Evolutionary conservation across 2,113 vertebrate species (phyloP), one percentile per base, ranked within the genome.

Genomic region (Andinoacara biseriatus): DNA sequence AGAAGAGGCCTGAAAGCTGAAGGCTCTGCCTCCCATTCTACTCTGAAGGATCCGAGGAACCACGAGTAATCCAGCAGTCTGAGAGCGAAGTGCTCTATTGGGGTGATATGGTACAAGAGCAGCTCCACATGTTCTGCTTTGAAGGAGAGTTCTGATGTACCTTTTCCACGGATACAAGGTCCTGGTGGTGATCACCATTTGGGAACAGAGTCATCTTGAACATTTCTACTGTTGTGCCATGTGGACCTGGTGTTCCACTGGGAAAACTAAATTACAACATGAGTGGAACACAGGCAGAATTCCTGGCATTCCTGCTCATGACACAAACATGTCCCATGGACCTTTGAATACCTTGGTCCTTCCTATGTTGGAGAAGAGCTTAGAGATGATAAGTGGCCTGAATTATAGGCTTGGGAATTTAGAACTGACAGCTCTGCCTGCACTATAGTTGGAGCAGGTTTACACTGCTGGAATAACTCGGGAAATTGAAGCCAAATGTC

Each of bases 241-340:
- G 26, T 22, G 58, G 74, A 78, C 20, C 7, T 2, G 5, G 61
- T 31, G 77, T 62, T 85, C 86, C 62, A 3, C 9, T 5, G 80
- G 65, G 76, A 86, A 76, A 60, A 72, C 67, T 40, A 58, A 91
- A 87, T 84, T 72, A 84, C 87, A 80, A 85, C 69, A 86, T 11
- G 18, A 74, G 60, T 11, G 52, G 78, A 60, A 90, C 40, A 20
- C 5, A 58, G 78, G 75, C 35, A 91, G 33, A 33, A 1, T 33
- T 33, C 33, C 33, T 33, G 33, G 33, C 33, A 33, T 33, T 94
- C 88, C 79, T 62, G 76, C 69, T 81, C 57, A 79, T 62, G 82
- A 62, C 63, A 14, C 78, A 63, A 89, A 81, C 85, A 88, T 15
- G 87, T 87, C 85, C 75, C 35, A 72, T n/a, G 81, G 83, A 80